Base-by-base conservation (phyloP, 2,797 vertebrate genomes). In the Mus caroli region DNA sequence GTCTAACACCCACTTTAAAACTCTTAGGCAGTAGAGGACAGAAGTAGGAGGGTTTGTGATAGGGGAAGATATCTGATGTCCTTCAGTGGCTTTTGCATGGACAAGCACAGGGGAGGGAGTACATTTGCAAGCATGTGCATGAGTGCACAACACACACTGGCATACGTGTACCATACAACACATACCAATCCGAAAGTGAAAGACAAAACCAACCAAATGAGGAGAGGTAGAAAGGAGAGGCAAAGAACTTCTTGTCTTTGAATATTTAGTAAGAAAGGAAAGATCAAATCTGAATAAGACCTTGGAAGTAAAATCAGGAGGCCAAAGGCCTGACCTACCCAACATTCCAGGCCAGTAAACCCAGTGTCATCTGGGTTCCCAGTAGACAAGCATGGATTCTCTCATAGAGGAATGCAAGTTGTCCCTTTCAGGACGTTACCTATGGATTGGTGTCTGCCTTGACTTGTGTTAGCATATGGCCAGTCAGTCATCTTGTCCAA, bases 401-500 rank as follows among this genome's bases (percentile, higher is more conserved):
- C 76, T 50, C 17, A 1, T 37, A 3, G 13, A 50, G 31, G 26
- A 31, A 2, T 15, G 26, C 12, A 1, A 17, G 50, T 43, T 37
- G 20, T 60, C 56, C 28, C 75, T 71, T 79, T 34, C 58, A 67
- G 92, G 84, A 73, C 64, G 54, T 90, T 37, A 10, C 28, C 67
- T 24, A 54, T 60, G 54, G 52, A 86, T 85, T 80, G 77, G 46
- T 15, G 4, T 76, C 84, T 3, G 34, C 76, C 83, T 90, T 87
- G 84, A 91, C 75, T 26, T 10, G 11, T 9, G 6, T 64, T 78
- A 10, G 22, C 28, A 34, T 86, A 76, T 56, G 50, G 76, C n/a
- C 69, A 60, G 60, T 93, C 93, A 94, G 82, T 92, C 92, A 77
- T 71, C 40, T 73, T 8, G 10, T 24, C 79, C 84, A 79, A 62